Conservation (phyloP, 2,888 invertebrate genomes). For the Nasonovia ribisnigri region DNA sequence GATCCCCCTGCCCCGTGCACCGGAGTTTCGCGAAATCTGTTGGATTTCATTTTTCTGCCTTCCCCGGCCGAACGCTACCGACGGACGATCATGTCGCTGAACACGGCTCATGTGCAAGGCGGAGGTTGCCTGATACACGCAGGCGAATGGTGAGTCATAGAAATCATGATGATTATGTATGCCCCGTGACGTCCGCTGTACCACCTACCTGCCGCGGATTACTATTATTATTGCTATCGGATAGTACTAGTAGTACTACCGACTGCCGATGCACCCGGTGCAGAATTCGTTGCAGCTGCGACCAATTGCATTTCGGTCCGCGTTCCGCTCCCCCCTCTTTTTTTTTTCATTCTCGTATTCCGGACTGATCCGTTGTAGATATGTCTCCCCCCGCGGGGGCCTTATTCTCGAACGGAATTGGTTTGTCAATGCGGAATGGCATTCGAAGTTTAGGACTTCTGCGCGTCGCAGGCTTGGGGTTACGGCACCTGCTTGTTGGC, state of each 20-base stretch:
- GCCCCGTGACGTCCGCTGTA: background rate
- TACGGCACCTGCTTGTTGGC: background rate
- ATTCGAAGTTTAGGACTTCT: background rate
- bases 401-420: background rate
- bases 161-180: conserved; percentile 17
- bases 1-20: background rate
- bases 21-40: background rate
- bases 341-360: background rate
- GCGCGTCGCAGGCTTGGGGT: background rate
- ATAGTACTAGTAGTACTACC: background rate
- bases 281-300: background rate
- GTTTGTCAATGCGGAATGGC: background rate
- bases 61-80: background rate
- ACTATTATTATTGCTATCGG: background rate
- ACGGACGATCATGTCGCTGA: conserved; percentile 85
- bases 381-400: background rate
- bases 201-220: background rate
- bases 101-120: conserved; percentile 91
- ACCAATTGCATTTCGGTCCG: background rate
- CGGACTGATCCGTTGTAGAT: background rate
- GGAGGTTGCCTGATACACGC: conserved; percentile 95
- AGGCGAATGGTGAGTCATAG: conserved; percentile 89
- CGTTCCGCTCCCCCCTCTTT: background rate
- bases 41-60: background rate
- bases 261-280: background rate